phyloP scores from a whole-genome alignment of 2,888 invertebrate species.

The Seladonia tumulorum region DNA sequence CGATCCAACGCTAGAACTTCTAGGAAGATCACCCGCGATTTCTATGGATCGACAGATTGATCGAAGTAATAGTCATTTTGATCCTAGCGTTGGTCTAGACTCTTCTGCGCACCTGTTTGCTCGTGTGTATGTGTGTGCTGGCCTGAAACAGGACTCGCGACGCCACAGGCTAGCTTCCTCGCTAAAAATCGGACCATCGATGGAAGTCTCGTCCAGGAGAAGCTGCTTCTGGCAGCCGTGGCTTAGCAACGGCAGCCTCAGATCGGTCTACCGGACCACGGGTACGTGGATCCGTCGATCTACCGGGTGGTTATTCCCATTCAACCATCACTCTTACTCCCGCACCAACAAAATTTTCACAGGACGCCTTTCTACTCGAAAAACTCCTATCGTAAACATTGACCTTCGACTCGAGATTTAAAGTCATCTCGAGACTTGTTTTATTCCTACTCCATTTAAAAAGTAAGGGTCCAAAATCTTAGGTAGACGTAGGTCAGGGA shows the following conservation, averaged over 20 bases:
- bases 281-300: conserved; percentile 69
- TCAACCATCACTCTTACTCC: background rate
- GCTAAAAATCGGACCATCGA: conserved; percentile 38
- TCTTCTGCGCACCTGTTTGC: background rate
- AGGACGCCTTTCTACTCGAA: too few species aligned
- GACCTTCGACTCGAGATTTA: background rate
- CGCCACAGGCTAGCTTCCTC: background rate
- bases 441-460: background rate
- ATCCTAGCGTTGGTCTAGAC: background rate
- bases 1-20: background rate
- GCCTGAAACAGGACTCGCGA: background rate
- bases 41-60: background rate
- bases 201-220: conserved; percentile 78
- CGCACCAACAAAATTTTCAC: background rate
- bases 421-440: background rate
- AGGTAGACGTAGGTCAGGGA: background rate
- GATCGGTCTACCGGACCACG: conserved; percentile 66
- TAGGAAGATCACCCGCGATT: background rate
- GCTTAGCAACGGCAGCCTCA: conserved; percentile 74
- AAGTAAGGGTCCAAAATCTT: background rate
- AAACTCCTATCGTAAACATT: background rate
- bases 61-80: background rate
- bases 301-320: background rate
- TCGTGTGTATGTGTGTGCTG: background rate
- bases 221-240: conserved; percentile 82